Conservation (phyloP, 2,888 invertebrate species). For the Cerceris rybyensis region DNA sequence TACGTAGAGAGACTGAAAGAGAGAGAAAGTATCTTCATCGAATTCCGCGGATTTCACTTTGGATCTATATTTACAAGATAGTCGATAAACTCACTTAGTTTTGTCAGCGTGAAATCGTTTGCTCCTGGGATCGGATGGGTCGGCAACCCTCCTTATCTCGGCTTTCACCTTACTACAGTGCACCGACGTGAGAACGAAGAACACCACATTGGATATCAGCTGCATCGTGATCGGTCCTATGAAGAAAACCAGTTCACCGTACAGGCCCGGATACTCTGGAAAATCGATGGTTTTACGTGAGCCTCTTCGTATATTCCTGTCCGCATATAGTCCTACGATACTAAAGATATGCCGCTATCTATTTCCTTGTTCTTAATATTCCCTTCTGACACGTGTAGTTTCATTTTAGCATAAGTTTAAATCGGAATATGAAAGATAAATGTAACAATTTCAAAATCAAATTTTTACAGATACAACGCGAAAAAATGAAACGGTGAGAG, state of each 20-base stretch:
- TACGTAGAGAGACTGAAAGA: no score
- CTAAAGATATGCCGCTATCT: no score
- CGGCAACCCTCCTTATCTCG: conserved; percentile 88
- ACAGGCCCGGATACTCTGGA: conserved; percentile 20
- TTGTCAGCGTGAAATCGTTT: conserved; percentile 86
- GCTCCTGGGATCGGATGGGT: conserved; percentile 84
- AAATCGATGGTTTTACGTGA: neutral
- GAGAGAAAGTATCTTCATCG: neutral
- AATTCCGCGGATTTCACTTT: conserved; percentile 4
- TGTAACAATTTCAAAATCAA: no score
- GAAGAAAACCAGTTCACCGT: conserved; percentile 84
- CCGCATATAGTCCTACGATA: no score
- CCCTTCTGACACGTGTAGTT: no score
- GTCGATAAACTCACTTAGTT: conserved; percentile 84
- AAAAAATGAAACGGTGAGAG: no score
- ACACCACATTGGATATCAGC: conserved; percentile 85
- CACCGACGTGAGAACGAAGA: conserved; percentile 87
- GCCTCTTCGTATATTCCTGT: no score
- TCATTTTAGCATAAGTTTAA: no score
- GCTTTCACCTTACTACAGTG: conserved; percentile 89
- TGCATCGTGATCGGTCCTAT: conserved; percentile 86
- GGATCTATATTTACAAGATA: neutral
- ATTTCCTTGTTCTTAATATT: no score
- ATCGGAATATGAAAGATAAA: no score
- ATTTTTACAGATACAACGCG: no score